Conservation (phyloP, 1,140 invertebrate genomes). For the Heliconius eleuchia region DNA sequence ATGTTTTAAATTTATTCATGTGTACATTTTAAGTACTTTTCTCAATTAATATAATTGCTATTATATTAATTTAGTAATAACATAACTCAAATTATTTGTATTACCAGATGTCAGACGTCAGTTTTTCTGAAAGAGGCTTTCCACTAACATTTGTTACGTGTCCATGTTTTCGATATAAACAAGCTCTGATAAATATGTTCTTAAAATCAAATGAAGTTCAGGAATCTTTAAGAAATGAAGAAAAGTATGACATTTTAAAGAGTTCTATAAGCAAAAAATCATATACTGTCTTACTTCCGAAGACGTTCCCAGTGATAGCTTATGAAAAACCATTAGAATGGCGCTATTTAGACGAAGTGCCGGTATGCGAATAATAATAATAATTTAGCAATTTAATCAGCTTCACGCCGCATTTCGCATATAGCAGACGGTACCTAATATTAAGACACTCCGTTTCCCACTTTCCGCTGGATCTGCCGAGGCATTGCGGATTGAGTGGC, state of each 20-base stretch:
- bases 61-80: no score
- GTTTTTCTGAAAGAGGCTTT: slow-evolving; percentile 61
- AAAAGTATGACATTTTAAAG: slow-evolving; percentile 58
- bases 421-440: no score
- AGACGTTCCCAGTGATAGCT: slow-evolving; percentile 57
- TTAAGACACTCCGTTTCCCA: no score
- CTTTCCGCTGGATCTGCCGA: no score
- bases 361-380: slow-evolving; percentile 44
- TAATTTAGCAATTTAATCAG: no score
- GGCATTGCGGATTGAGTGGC: no score
- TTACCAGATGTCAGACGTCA: slow-evolving; percentile 53
- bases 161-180: slow-evolving; percentile 62
- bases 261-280: slow-evolving; percentile 55
- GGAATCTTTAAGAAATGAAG: slow-evolving; percentile 59
- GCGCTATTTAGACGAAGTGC: slow-evolving; percentile 64
- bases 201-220: slow-evolving; percentile 45
- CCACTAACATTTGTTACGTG: slow-evolving; percentile 65
- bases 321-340: slow-evolving; percentile 60
- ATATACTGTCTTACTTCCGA: slow-evolving; percentile 64
- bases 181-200: slow-evolving; percentile 63
- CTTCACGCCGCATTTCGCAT: no score
- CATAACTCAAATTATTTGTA: no score
- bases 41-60: no score
- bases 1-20: no score
- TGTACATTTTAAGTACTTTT: no score